phyloP scores from a whole-genome alignment of 1,140 invertebrate genomes.

The Drosophila varians region DNA sequence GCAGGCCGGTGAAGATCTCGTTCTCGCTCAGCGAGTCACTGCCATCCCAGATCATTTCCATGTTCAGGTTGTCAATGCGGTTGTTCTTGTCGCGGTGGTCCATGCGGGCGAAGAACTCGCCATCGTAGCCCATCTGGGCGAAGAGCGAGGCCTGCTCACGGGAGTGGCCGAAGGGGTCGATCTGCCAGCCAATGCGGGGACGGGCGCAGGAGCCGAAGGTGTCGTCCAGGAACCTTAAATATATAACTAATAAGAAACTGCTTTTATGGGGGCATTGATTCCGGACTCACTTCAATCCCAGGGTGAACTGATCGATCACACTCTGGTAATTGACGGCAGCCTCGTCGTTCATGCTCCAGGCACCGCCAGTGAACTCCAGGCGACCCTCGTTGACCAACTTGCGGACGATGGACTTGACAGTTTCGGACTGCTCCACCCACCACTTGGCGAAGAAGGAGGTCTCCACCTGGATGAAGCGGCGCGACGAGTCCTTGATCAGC shows the following conservation, averaged over 20 bases:
- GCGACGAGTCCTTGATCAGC: constrained; percentile 88
- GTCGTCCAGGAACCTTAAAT: constrained; percentile 87
- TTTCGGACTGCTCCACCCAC: constrained; percentile 91
- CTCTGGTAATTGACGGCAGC: constrained; percentile 96
- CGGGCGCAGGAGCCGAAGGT: constrained; percentile 93
- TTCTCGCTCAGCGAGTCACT: constrained; percentile 86
- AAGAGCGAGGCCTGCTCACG: constrained; percentile 94
- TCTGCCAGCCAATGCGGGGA: constrained; percentile 96
- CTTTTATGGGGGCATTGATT: not conserved
- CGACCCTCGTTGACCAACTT: constrained; percentile 89
- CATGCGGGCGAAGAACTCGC: constrained; percentile 93
- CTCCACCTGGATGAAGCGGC: constrained; percentile 91
- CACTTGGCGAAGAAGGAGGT: constrained; percentile 97
- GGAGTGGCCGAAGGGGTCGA: constrained; percentile 97
- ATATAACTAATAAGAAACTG: not conserved
- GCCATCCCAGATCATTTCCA: constrained; percentile 85
- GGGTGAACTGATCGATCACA: constrained; percentile 96
- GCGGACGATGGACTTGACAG: constrained; percentile 85
- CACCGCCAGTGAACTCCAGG: constrained; percentile 94
- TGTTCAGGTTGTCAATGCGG: constrained; percentile 86
- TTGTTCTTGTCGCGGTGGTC: constrained; percentile 93
- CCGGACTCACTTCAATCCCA: constrained; percentile 88
- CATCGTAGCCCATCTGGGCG: constrained; percentile 93
- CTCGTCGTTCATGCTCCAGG: constrained; percentile 98
- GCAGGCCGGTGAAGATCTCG: constrained; percentile 89